A percentile compares a stretch with the other conserved stretches of the same genome.
Evolutionary conservation across 2,797 vertebrate genomes (phyloP).

Genomic region (Phoebastria nigripes): DNA sequence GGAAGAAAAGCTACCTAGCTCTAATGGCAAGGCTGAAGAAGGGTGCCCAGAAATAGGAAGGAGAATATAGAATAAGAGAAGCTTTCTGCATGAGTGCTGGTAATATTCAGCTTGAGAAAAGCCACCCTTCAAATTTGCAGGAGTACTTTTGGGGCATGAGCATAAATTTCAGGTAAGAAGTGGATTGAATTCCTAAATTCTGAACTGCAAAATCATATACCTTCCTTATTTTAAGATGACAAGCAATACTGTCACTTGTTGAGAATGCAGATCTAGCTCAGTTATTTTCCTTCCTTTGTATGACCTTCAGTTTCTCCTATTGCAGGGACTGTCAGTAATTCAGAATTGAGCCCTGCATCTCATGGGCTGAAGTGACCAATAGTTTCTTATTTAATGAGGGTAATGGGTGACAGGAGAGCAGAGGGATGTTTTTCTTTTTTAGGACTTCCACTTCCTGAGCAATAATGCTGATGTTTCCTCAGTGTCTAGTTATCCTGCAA

Average conservation of each 20-base stretch:
- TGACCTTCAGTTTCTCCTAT: neutral
- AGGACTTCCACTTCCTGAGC: neutral
- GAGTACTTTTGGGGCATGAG: neutral
- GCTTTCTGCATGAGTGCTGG: neutral
- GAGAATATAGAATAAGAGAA: neutral
- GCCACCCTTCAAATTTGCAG: neutral
- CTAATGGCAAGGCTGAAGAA: neutral
- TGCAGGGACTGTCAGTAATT: neutral
- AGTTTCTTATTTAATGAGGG: neutral
- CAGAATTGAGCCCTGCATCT: neutral
- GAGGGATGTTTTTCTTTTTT: neutral
- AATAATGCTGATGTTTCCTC: neutral
- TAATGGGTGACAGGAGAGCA: neutral
- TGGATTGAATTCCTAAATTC: neutral
- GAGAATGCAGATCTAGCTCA: neutral
- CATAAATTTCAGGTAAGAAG: neutral
- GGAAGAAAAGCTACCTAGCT: neutral
- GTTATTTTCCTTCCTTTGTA: neutral
- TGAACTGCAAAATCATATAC: neutral
- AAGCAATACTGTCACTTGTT: neutral
- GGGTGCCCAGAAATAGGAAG: neutral
- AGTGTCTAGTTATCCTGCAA: neutral
- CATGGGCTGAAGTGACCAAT: neutral
- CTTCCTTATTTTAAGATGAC: neutral
- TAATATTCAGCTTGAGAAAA: neutral